These are phyloP conservation scores for Lapara coniferarum DNA, from an alignment of 2,888 invertebrate species.

Conservation along the genomic window DNA sequence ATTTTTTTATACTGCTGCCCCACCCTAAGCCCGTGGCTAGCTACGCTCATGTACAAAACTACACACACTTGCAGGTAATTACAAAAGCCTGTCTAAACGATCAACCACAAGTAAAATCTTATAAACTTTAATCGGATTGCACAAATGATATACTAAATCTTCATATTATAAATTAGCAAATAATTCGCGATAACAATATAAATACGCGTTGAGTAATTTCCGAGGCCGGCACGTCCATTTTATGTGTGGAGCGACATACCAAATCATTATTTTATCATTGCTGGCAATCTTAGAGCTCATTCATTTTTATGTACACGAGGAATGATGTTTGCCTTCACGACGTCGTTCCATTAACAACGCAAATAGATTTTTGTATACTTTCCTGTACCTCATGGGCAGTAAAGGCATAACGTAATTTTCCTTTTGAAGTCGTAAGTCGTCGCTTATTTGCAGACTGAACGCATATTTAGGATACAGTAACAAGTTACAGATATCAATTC, in stretches of 20 bases:
- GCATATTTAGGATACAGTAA: too few species aligned
- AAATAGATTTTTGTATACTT: background rate
- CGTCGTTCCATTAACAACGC: background rate
- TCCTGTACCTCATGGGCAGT: background rate
- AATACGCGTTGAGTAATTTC: constrained; percentile 13
- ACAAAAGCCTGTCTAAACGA: background rate
- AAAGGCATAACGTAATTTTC: background rate
- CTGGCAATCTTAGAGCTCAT: constrained; percentile 2
- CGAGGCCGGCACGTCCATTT: background rate
- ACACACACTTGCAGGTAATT: constrained; percentile 1
- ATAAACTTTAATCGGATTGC: background rate
- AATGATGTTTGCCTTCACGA: constrained; percentile 11
- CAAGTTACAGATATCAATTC: too few species aligned
- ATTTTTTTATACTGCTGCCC: too few species aligned
- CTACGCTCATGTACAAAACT: too few species aligned
- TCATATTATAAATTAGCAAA: background rate
- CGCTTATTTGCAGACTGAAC: background rate
- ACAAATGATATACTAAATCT: constrained; percentile 10
- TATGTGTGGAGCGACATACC: background rate
- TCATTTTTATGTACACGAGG: constrained; percentile 1
- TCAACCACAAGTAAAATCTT: background rate
- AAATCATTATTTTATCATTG: constrained; percentile 11
- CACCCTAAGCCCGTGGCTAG: too few species aligned
- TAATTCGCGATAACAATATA: background rate
- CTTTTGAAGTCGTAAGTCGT: background rate